Percentiles rank a stretch among this genome's conserved stretches.
phyloP scores from a whole-genome alignment of 2,113 vertebrate species.

The Salvelinus sp. region DNA sequence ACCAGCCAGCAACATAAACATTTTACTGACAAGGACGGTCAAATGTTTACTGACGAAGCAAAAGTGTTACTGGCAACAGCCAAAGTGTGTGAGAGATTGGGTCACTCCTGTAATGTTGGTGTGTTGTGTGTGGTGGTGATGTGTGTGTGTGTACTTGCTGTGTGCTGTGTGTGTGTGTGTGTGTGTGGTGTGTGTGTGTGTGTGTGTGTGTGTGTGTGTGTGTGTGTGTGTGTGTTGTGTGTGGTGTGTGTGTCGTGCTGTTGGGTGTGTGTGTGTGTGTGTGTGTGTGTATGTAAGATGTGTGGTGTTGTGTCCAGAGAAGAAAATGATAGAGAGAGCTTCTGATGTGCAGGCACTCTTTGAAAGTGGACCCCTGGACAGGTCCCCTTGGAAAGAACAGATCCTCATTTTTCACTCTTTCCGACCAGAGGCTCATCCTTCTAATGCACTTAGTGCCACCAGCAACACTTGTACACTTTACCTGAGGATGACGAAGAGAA shows the following conservation, averaged over 20 bases:
- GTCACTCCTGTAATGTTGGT: slow-evolving; percentile 8
- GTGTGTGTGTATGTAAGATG: slow-evolving; percentile 4
- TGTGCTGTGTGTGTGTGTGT: slow-evolving; percentile 1
- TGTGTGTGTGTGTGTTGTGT: no score
- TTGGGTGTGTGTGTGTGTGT: background rate
- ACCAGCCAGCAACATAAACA: slow-evolving; percentile 75
- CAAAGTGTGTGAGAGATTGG: slow-evolving; percentile 40
- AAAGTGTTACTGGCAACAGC: slow-evolving; percentile 73
- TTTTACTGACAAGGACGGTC: slow-evolving; percentile 81
- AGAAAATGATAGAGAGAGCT: slow-evolving; percentile 25
- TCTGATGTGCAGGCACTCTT: slow-evolving; percentile 40
- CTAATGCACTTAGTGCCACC: slow-evolving; percentile 46
- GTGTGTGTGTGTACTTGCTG: no score
- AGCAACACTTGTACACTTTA: slow-evolving; percentile 31
- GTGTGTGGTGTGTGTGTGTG: background rate
- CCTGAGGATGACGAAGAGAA: slow-evolving; percentile 9
- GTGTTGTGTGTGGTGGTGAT: no score
- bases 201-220: background rate
- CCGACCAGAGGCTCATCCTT: slow-evolving; percentile 47
- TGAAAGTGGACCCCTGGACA: slow-evolving; percentile 46
- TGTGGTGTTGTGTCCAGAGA: background rate
- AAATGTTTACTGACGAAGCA: slow-evolving; percentile 79
- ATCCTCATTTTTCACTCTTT: slow-evolving; percentile 4
- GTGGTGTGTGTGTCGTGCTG: slow-evolving; percentile 22
- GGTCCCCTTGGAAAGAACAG: slow-evolving; percentile 32